phyloP scores from a whole-genome alignment of 2,888 invertebrate species.

The Papilio demoleus region DNA sequence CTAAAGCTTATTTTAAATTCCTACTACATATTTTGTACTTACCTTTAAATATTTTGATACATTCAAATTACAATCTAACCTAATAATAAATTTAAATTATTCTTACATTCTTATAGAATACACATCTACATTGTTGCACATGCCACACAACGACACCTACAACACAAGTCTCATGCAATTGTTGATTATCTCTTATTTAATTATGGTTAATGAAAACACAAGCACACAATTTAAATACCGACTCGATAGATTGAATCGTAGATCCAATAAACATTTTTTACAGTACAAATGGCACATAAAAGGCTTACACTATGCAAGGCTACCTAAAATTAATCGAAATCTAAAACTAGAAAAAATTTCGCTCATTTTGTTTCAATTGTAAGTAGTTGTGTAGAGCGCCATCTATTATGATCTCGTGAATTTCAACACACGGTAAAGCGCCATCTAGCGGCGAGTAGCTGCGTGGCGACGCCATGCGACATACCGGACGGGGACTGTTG shows the following conservation, averaged over 20 bases:
- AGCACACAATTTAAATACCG: slow-evolving; percentile 18
- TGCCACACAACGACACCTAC: slow-evolving; percentile 40
- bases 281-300: slow-evolving; percentile 18
- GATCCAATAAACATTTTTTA: slow-evolving; percentile 1
- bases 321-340: slow-evolving; percentile 38
- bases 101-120: no score
- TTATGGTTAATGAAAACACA: background rate
- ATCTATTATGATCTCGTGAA: slow-evolving; percentile 60
- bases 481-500: slow-evolving; percentile 82
- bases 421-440: slow-evolving; percentile 71
- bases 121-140: slow-evolving; percentile 42
- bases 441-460: slow-evolving; percentile 67
- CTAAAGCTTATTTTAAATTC: no score
- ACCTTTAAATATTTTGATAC: background rate
- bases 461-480: slow-evolving; percentile 68
- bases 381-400: slow-evolving; percentile 54
- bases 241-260: background rate
- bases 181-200: background rate
- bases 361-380: slow-evolving; percentile 12
- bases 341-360: slow-evolving; percentile 36
- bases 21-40: no score
- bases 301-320: slow-evolving; percentile 50
- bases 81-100: no score
- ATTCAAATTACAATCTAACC: no score
- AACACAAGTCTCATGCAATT: slow-evolving; percentile 32